These are phyloP conservation scores for Sinhomidia bicolor DNA, from an alignment of 2,888 invertebrate species.

Conservation along the genomic window DNA sequence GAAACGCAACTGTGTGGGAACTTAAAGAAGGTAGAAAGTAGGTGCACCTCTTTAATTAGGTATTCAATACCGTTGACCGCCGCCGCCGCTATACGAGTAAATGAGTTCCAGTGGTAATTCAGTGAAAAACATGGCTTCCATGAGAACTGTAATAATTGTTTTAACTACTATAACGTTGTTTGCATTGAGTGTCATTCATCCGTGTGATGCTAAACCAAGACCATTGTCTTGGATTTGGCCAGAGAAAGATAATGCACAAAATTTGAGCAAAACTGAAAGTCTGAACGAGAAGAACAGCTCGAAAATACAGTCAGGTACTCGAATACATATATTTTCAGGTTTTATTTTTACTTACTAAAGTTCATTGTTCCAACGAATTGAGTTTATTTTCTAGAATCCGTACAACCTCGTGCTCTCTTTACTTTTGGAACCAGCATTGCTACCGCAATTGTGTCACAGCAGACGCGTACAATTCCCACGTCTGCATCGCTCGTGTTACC, in stretches of 20 bases:
- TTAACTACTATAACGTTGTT: background rate
- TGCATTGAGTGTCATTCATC: background rate
- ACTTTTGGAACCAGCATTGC: conserved; percentile 67
- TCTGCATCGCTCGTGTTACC: background rate
- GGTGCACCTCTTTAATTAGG: no score
- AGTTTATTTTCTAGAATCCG: conserved; percentile 29
- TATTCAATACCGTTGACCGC: no score
- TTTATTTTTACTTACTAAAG: background rate
- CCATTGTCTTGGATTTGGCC: conserved; percentile 57
- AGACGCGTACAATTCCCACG: conserved; percentile 15
- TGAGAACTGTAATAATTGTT: background rate
- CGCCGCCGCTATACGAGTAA: no score
- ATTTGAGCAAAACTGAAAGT: background rate
- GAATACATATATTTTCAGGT: background rate
- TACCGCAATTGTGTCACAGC: conserved; percentile 24
- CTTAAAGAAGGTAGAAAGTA: background rate
- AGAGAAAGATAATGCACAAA: background rate
- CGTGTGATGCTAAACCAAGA: conserved; percentile 8
- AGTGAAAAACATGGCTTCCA: background rate
- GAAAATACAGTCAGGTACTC: background rate
- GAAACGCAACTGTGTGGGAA: no score
- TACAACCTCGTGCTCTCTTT: conserved; percentile 64
- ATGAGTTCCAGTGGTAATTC: no score
- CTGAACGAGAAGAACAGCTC: background rate
- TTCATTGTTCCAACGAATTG: background rate